A percentile compares a stretch with the other conserved stretches of the same genome.
phyloP scores from a whole-genome alignment of 2,888 invertebrate genomes.

The Cephalotes varians region DNA sequence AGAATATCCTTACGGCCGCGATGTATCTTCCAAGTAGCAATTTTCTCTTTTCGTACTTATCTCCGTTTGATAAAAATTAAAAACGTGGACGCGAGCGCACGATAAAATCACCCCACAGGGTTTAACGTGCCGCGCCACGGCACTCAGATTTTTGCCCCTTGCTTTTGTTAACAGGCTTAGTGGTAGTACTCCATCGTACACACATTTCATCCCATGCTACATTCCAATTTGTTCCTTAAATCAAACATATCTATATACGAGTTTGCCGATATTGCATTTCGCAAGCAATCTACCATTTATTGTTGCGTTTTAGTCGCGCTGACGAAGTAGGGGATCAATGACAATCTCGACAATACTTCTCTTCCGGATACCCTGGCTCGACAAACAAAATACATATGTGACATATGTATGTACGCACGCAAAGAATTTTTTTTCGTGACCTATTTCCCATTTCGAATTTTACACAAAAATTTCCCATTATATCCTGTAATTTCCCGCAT shows the following conservation, averaged over 20 bases:
- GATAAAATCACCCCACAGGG: constrained; percentile 35
- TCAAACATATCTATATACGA: not conserved
- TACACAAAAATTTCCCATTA: not conserved
- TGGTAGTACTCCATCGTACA: not conserved
- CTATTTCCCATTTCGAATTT: constrained; percentile 5
- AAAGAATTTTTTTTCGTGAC: not conserved
- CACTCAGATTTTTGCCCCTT: not conserved
- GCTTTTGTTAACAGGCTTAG: not conserved
- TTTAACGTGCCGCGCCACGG: constrained; percentile 15
- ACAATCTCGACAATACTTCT: not conserved
- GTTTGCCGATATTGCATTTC: not conserved
- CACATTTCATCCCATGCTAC: not conserved
- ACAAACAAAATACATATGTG: not conserved
- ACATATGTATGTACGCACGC: too few relatives aligned
- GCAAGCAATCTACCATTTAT: not conserved
- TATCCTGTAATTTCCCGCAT: constrained; percentile 40
- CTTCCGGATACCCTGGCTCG: not conserved
- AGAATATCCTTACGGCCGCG: constrained; percentile 38
- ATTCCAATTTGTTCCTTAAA: constrained; percentile 12
- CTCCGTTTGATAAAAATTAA: constrained; percentile 53
- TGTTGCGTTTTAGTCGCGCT: not conserved
- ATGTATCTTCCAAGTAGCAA: constrained; percentile 54
- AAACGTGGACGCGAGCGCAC: constrained; percentile 31
- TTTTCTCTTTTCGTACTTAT: constrained; percentile 51
- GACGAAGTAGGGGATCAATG: not conserved